Base-by-base conservation (phyloP, 2,113 vertebrate species). In the Xiphorhynchus elegans region DNA sequence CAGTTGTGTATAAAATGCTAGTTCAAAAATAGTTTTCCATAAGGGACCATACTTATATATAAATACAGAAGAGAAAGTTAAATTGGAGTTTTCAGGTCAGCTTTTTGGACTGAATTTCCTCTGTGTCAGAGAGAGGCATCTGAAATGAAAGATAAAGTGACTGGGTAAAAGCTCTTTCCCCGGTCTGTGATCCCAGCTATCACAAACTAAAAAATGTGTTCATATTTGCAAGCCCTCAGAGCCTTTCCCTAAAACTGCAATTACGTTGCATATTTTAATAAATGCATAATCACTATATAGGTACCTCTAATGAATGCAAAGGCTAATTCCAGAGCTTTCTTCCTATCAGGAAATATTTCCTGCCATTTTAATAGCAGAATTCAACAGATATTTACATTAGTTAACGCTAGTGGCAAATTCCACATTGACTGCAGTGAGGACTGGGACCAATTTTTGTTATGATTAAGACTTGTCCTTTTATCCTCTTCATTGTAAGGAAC, bases 351-450 rank as follows among this genome's bases (percentile, higher is more conserved):
- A 86, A 73, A 74, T 55, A 86, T 89, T 79, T 47, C 21, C 12
- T 92, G 42, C 47, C 10, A 47, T 85, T 93, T 92, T 69, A 92
- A 84, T 73, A 83, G 37, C 14, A 87, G 58, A 70, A 89, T 93
- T 93, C 63, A 94, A 33, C 66, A 93, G 63, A 23, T 84, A 52
- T 53, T 82, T 77, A 39, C 31, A 44, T 63, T 68, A 50, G 23
- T 28, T 89, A n/a, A 58, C 92, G 53, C 21, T 28, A 64, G 42
- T 79, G 39, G 25, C 31, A 23, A 35, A 59, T 87, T 84, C 56
- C 21, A n/a, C 29, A 19, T 25, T 84, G 29, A 11, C 26, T 94
- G 37, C 55, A 49, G 17, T 35, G 59, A 84, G 35, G 55, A 53
- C 11, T 4, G 7, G 40, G 28, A 63, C 25, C 59, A 13, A 63